Evolutionary conservation across 2,888 invertebrate species (phyloP).

Genomic region (Epinotia ramella): DNA sequence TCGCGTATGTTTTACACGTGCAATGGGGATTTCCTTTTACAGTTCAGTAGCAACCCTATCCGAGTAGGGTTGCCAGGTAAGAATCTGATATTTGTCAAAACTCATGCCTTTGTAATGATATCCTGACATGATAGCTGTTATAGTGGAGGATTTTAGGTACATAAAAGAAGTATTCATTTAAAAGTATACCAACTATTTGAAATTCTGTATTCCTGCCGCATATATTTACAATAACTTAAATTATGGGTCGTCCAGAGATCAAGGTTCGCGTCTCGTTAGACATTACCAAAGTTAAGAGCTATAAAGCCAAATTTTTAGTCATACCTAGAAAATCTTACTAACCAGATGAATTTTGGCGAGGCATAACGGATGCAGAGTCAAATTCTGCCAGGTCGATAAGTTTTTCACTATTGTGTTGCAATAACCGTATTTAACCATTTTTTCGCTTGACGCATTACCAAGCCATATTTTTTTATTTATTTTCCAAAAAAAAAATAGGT

Average conservation of each 20-base stretch:
- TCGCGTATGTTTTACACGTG: conserved; percentile 1
- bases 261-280: too few species aligned
- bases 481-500: too few species aligned
- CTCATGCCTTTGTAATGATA: background rate
- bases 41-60: conserved; percentile 1
- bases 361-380: too few species aligned
- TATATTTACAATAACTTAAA: too few species aligned
- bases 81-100: background rate
- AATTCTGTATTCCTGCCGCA: background rate
- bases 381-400: too few species aligned
- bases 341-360: too few species aligned
- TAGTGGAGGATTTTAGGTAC: background rate
- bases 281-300: too few species aligned
- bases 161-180: background rate
- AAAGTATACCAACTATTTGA: background rate
- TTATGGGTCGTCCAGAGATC: too few species aligned
- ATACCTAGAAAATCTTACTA: too few species aligned
- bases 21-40: background rate
- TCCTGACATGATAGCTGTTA: too few species aligned
- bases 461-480: background rate
- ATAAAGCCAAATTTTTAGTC: too few species aligned
- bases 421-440: too few species aligned
- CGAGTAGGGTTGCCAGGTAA: background rate
- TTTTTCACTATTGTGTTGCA: background rate
- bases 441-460: background rate